Conservation (phyloP, 2,113 vertebrate species). For the Ursus arctos region DNA sequence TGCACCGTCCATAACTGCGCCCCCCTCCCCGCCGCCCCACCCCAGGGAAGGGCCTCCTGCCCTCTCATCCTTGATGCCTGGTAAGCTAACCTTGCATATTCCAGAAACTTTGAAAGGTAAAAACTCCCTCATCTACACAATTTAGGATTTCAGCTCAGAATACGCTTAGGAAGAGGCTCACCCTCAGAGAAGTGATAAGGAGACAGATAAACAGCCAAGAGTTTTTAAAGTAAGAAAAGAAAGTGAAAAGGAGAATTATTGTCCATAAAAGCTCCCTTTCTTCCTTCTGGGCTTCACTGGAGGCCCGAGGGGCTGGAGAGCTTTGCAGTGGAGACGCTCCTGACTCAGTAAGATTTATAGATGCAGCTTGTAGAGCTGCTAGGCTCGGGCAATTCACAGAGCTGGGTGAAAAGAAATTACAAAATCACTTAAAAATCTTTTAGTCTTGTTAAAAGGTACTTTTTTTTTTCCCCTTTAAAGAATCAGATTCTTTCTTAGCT, state of each 20-base stretch:
- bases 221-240: background rate
- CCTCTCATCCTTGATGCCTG: background rate
- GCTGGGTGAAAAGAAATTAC: background rate
- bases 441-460: background rate
- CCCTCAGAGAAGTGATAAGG: background rate
- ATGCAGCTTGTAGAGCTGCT: background rate
- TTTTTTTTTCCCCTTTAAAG: background rate
- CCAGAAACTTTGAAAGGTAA: background rate
- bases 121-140: accelerated
- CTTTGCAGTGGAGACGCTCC: background rate
- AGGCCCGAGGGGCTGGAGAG: background rate
- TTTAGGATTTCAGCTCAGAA: background rate
- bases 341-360: background rate
- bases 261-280: background rate
- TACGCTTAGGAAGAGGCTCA: background rate
- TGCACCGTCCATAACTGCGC: accelerated
- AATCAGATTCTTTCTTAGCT: background rate
- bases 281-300: background rate
- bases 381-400: background rate
- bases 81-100: background rate
- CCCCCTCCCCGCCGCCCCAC: accelerated
- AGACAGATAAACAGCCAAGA: background rate
- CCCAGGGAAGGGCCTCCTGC: too few species aligned
- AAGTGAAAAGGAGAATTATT: background rate
- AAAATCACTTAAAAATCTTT: background rate